Conservation (phyloP, 1,140 invertebrate genomes). For the Aplysia californica region DNA sequence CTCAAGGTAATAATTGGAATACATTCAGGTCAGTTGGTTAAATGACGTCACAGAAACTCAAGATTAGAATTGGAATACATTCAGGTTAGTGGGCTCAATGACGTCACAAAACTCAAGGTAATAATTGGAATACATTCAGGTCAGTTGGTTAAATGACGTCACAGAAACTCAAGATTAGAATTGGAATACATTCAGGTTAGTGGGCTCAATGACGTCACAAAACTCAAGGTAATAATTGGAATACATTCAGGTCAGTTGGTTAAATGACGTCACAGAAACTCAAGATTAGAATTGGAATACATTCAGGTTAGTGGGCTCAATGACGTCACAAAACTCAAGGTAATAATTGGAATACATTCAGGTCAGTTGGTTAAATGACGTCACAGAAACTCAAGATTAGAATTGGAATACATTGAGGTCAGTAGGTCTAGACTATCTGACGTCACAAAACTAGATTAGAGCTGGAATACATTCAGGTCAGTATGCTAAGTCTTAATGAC, state of each 20-base stretch:
- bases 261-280: no score
- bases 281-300: constrained; percentile 91
- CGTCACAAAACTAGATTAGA: no score
- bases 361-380: no score
- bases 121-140: background rate
- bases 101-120: no score
- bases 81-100: constrained; percentile 78
- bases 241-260: background rate
- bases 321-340: no score
- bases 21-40: background rate
- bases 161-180: constrained; percentile 85
- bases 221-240: background rate
- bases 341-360: background rate
- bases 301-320: constrained; percentile 79
- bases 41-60: no score
- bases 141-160: no score
- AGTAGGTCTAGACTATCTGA: no score
- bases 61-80: constrained; percentile 92
- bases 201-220: no score
- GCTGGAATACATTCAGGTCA: background rate
- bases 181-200: constrained; percentile 91
- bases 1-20: background rate
- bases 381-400: constrained; percentile 84
- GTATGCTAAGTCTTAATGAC: no score
- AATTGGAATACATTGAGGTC: constrained; percentile 93